Conservation (phyloP, 30 jellyfish, hydroid and myxozoan species). For the Pseudorhiza aurosa region DNA sequence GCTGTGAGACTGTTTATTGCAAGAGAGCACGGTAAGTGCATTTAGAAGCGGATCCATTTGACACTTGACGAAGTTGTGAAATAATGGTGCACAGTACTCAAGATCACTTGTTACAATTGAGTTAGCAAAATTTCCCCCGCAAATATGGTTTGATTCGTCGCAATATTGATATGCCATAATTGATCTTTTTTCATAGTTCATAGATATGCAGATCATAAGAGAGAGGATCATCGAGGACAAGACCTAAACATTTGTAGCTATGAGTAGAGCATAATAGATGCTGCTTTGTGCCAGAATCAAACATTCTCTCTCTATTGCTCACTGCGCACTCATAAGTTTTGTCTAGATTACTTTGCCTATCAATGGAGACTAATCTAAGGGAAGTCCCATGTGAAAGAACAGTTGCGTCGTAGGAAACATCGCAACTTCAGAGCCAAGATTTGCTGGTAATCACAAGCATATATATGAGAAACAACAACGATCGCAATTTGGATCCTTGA, state of each 20-base stretch:
- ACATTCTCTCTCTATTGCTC: not conserved
- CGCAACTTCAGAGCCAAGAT: no score
- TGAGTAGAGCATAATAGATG: slow-evolving; percentile 8
- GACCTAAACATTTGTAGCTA: slow-evolving; percentile 34
- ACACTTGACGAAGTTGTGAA: slow-evolving; percentile 4
- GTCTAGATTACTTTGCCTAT: slow-evolving; percentile 14
- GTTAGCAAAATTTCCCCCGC: no score
- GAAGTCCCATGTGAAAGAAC: slow-evolving; percentile 27
- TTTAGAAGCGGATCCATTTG: slow-evolving; percentile 47
- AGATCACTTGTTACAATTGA: slow-evolving; percentile 31
- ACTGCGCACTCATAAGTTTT: not conserved
- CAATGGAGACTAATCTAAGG: slow-evolving; percentile 3
- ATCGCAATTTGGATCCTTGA: not conserved
- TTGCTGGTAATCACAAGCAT: no score
- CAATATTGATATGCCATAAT: slow-evolving; percentile 8
- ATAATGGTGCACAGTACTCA: slow-evolving; percentile 25
- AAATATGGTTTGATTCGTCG: not conserved
- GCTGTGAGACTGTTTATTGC: slow-evolving; percentile 24
- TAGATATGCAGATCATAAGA: slow-evolving; percentile 13
- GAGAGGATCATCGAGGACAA: slow-evolving; percentile 14
- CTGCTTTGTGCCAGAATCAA: slow-evolving; percentile 16
- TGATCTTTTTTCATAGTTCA: slow-evolving; percentile 21
- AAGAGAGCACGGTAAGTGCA: slow-evolving; percentile 28
- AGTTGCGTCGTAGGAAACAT: not conserved
- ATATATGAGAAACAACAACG: slow-evolving; percentile 3